Evolutionary conservation across 2,888 invertebrate genomes (phyloP), one percentile per base, ranked within the genome.

Genomic region (Latrodectus elegans): DNA sequence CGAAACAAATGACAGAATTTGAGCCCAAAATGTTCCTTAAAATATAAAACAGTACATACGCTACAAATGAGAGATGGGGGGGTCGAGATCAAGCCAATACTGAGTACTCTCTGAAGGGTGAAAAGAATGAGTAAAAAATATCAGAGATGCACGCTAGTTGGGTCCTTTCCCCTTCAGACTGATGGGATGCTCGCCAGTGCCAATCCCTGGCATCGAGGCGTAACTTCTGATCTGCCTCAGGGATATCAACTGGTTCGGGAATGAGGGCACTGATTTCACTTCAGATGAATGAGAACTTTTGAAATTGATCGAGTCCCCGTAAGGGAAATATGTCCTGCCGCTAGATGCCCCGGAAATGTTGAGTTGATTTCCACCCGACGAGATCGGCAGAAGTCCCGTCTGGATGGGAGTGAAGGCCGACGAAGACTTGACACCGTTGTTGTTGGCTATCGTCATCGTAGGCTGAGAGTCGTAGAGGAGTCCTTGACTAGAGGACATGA

Each of bases 201-300:
- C 74, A 15, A 84, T 84, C 71, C 80, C 75, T 4, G 97, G 97
- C 92, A 97, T 97, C 92, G 97, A 97, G 89, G 97, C 97, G 93
- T 97, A 98, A 93, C 98, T 98, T 92, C 98, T 95, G 92, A 98
- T 98, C 94, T 98, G 98, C 93, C 98, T 97, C 90, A 98, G 94
- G 90, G 97, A 97, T 93, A 97, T 97, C 93, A 97, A 94, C 93
- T 97, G 97, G 92, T 97, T 97, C 87, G 97, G 97, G 93, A 97
- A 97, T 75, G 94, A 93, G 91, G 93, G 91, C 74, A 84, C 71
- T 3, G 81, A 55, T 74, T 85, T 77, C 14, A 80, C 85, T 26
- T 79, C 84, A 14, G 85, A 15, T 10, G 71, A 51, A 17, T 76
- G 72, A 38, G 76, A 64, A 51, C 71, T 84, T 72, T 85, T 85